A percentile compares a stretch with the other conserved stretches of the same genome.
Evolutionary conservation across 2,113 vertebrate species (phyloP).

Genomic region (Trematocara unimaculatum): DNA sequence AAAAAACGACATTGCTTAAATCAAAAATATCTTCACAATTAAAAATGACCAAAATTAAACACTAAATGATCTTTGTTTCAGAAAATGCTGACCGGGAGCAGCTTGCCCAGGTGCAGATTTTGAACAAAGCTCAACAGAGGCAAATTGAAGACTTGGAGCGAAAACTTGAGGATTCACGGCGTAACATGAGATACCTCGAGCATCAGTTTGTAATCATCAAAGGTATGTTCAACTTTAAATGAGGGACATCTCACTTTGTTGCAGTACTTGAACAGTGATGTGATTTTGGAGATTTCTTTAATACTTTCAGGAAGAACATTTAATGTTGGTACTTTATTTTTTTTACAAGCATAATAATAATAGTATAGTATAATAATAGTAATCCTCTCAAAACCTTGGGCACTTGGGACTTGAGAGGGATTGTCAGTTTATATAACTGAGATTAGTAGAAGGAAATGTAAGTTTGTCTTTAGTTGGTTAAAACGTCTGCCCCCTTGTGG

Average conservation of each 20-base stretch:
- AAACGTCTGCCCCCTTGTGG: not conserved
- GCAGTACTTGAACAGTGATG: not conserved
- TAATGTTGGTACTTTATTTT: not conserved
- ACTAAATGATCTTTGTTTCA: conserved; percentile 44
- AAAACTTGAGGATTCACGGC: conserved; percentile 84
- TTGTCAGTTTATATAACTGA: not conserved
- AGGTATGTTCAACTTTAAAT: conserved; percentile 69
- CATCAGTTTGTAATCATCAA: conserved; percentile 90
- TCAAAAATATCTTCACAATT: not conserved
- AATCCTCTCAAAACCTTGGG: not conserved
- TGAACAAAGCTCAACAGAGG: conserved; percentile 88
- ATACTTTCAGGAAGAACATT: not conserved
- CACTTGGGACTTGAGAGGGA: not conserved
- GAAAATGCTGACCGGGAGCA: conserved; percentile 82
- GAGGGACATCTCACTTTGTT: not conserved
- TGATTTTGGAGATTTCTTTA: not conserved
- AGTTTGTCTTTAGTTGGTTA: not conserved
- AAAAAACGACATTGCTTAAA: not conserved
- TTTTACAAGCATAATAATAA: not conserved
- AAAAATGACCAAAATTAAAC: not conserved
- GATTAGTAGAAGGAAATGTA: not conserved
- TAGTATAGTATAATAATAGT: not conserved
- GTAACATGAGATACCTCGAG: conserved; percentile 85
- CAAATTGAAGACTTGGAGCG: conserved; percentile 83
- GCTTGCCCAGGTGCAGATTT: conserved; percentile 84